Percentiles rank a stretch among this genome's conserved stretches.
These are phyloP conservation scores for Umimayanthus chanpuru DNA, from an alignment of 92 coral and sea anemone genomes.

Conservation along the genomic window DNA sequence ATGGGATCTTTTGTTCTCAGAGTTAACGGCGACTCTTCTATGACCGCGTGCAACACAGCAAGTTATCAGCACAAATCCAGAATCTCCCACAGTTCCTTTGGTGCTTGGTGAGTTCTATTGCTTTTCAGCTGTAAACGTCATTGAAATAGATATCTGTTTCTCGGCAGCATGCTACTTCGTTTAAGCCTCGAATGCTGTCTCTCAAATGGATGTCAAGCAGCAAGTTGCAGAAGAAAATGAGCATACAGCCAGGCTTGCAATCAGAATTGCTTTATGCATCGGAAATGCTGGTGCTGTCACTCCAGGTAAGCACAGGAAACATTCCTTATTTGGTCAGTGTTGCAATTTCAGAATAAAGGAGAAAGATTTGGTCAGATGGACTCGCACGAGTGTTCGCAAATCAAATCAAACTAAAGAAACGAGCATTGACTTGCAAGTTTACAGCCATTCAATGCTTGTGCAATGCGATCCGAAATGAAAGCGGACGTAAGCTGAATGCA, in stretches of 20 bases:
- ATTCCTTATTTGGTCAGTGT: background rate
- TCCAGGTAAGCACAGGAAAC: conserved; percentile 65
- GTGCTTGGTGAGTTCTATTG: background rate
- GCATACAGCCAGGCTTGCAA: conserved; percentile 57
- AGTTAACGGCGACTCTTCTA: too few species aligned
- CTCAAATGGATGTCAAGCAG: conserved; percentile 87
- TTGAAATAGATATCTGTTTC: background rate
- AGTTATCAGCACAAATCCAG: too few species aligned
- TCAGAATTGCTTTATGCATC: conserved; percentile 78
- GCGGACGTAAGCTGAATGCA: background rate
- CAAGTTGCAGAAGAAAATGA: conserved; percentile 84
- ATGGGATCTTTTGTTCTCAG: too few species aligned
- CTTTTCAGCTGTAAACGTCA: background rate
- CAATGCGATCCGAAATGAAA: background rate
- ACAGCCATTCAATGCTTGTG: background rate
- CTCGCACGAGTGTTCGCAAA: background rate
- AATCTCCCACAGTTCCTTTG: too few species aligned
- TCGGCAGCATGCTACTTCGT: conserved; percentile 84
- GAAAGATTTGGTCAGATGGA: background rate
- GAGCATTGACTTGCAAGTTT: background rate
- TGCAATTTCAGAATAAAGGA: background rate
- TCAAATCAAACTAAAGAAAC: background rate
- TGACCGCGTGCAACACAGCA: too few species aligned
- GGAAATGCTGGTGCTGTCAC: conserved; percentile 75
- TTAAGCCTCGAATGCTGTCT: conserved; percentile 88